A percentile compares a stretch with the other conserved stretches of the same genome.
phyloP scores from a whole-genome alignment of 2,888 invertebrate species.

The Mimumesa dahlbomi region DNA sequence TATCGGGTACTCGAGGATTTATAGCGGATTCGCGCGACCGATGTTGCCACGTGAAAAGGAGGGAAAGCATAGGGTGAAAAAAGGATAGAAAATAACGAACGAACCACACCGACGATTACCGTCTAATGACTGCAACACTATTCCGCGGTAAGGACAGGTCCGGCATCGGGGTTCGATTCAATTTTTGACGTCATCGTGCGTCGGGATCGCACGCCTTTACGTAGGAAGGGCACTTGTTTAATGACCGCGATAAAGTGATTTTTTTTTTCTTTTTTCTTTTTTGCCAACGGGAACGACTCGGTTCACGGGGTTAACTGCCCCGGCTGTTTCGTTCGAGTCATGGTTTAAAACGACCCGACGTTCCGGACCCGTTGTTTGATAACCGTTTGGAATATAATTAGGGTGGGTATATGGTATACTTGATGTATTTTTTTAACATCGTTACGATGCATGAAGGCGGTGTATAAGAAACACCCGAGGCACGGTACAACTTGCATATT shows the following conservation, averaged over 20 bases:
- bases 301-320: conserved; percentile 17
- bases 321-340: neutral
- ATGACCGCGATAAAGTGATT: conserved; percentile 3
- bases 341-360: neutral
- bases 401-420: neutral
- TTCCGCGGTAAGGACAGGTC: conserved; percentile 17
- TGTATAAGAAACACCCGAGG: too few species aligned
- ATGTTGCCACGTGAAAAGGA: conserved; percentile 29
- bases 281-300: neutral
- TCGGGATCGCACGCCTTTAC: neutral
- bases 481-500: conserved; percentile 12
- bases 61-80: conserved; percentile 11
- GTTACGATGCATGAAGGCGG: conserved; percentile 11
- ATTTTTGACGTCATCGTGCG: conserved; percentile 10
- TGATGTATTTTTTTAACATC: conserved; percentile 36
- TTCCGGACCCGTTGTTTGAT: conserved; percentile 9
- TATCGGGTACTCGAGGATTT: conserved; percentile 60
- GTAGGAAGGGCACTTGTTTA: neutral
- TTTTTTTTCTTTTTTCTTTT: conserved; percentile 4
- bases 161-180: neutral
- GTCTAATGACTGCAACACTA: conserved; percentile 32
- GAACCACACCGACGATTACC: conserved; percentile 30
- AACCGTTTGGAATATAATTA: conserved; percentile 31
- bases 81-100: conserved; percentile 10
- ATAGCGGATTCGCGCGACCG: conserved; percentile 39